These are phyloP conservation scores for Archocentrus centrarchus DNA, from an alignment of 2,113 vertebrate genomes.

Conservation along the genomic window DNA sequence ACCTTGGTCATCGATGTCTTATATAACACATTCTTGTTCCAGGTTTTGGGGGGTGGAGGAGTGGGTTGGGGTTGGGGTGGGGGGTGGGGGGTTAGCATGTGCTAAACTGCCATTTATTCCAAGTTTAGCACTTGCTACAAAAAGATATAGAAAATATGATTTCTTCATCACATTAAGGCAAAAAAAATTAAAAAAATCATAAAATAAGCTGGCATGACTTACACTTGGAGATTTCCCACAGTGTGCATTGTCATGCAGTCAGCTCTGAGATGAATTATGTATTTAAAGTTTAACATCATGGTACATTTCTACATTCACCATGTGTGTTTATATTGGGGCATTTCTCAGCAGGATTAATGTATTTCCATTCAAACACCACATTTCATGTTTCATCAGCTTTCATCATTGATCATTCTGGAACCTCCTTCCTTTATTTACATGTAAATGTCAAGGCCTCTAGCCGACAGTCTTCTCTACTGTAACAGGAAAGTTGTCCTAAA, in stretches of 20 bases:
- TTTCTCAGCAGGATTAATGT: constrained; percentile 38
- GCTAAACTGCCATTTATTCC: not conserved
- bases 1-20: too few relatives aligned
- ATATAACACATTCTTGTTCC: too few relatives aligned
- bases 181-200: not conserved
- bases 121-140: not conserved
- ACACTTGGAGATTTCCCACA: not conserved
- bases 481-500: not conserved
- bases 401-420: constrained; percentile 16
- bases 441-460: not conserved
- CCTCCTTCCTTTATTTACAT: constrained; percentile 26
- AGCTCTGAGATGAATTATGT: not conserved
- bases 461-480: not conserved
- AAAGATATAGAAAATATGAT: not conserved
- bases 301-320: constrained; percentile 17
- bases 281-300: not conserved
- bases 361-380: constrained; percentile 57
- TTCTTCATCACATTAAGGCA: not conserved
- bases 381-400: constrained; percentile 28
- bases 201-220: not conserved
- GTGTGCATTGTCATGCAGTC: not conserved
- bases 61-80: too few relatives aligned
- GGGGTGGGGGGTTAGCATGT: too few relatives aligned
- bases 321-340: constrained; percentile 38
- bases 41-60: too few relatives aligned